phyloP scores from a whole-genome alignment of 2,888 invertebrate genomes.

The Exephanes ischioxanthus region DNA sequence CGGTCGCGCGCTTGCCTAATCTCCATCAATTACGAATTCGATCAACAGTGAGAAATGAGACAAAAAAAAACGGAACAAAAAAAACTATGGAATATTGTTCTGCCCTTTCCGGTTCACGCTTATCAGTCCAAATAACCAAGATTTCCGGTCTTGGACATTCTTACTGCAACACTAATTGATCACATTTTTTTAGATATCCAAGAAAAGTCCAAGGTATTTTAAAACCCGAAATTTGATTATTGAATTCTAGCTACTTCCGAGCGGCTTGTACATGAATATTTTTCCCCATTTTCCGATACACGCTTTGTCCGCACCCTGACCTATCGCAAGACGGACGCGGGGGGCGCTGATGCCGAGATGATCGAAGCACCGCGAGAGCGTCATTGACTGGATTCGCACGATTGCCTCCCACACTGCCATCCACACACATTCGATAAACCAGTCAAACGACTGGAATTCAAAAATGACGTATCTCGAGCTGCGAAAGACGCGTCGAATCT shows the following conservation, averaged over 20 bases:
- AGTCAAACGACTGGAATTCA: neutral
- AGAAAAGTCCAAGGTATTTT: neutral
- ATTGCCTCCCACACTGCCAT: neutral
- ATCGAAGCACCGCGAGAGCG: neutral
- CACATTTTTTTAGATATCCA: neutral
- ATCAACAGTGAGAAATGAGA: neutral
- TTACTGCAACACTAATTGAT: neutral
- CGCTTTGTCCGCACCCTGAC: conserved; percentile 36
- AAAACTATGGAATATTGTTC: neutral
- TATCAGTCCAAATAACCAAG: neutral
- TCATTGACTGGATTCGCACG: conserved; percentile 22
- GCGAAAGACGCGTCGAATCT: conserved; percentile 3
- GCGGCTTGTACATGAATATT: neutral
- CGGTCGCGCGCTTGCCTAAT: neutral
- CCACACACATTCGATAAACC: neutral
- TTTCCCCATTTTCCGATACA: neutral
- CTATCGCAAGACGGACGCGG: conserved; percentile 34
- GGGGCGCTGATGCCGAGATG: conserved; percentile 21
- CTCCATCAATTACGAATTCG: neutral
- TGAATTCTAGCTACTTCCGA: too few relatives aligned
- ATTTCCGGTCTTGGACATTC: neutral
- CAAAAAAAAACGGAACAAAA: neutral
- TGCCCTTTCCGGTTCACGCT: neutral
- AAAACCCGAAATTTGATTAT: neutral
- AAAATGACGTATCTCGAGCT: neutral